These are phyloP conservation scores for Melitaea athalia DNA, from an alignment of 2,888 invertebrate genomes.

Conservation along the genomic window DNA sequence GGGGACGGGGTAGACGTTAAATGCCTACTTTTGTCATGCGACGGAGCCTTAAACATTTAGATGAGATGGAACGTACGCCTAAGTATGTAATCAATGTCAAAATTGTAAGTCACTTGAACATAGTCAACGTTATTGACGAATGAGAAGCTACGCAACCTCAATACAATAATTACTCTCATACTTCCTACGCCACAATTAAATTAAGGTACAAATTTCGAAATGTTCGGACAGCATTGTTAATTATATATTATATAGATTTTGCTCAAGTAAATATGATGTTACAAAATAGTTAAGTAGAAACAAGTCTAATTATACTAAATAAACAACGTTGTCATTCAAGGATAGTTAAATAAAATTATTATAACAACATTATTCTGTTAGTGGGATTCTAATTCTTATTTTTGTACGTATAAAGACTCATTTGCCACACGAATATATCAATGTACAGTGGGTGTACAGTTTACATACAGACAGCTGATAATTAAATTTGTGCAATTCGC, in stretches of 20 bases:
- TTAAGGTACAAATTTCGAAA: background rate
- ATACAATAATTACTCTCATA: background rate
- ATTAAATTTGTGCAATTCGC: conserved; percentile 35
- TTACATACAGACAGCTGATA: conserved; percentile 22
- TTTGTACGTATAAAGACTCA: conserved; percentile 2
- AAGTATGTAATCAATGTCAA: too few species aligned
- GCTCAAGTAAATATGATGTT: conserved; percentile 27
- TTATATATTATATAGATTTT: conserved; percentile 23
- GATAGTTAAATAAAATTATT: conserved; percentile 35
- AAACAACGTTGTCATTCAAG: conserved; percentile 36
- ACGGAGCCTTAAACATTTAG: too few species aligned
- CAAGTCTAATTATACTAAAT: conserved; percentile 30
- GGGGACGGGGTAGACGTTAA: too few species aligned
- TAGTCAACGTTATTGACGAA: too few species aligned
- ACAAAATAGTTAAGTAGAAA: conserved; percentile 30
- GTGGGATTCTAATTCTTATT: conserved; percentile 12
- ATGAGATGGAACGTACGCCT: too few species aligned
- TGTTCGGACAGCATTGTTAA: background rate
- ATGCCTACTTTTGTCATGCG: too few species aligned
- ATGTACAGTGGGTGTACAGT: conserved; percentile 19
- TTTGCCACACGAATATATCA: background rate
- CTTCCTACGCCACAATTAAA: conserved; percentile 2
- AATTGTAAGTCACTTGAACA: too few species aligned
- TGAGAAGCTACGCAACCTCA: too few species aligned
- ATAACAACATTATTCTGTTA: background rate